Base-by-base conservation (phyloP, 2,113 vertebrate species). In the Patagioenas fasciata region DNA sequence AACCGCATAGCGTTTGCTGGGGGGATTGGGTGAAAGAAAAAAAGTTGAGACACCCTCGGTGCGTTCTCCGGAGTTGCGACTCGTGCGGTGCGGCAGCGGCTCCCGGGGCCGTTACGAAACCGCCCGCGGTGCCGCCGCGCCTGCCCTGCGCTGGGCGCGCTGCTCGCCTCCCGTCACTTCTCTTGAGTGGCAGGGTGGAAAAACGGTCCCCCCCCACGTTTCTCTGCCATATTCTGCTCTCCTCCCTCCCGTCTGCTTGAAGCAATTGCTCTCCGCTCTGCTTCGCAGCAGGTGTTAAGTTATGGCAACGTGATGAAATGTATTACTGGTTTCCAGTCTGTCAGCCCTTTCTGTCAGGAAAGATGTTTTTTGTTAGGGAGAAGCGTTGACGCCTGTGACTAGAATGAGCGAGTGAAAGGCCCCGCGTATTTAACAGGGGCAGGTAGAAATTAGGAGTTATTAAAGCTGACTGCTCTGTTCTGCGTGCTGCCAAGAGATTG, bases 241-340 rank as follows among this genome's bases (percentile, higher is more conserved):
- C 34, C 29, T 66, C 31, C 70, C 15, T 89, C 8, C 42, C 61
- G 84, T 28, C 72, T 89, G 80, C 86, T 66, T 14, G 67, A 20
- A 87, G 80, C 53, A 19, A 8, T 60, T 8, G 80, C 44, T 94
- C 53, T 44, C 51, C 57, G 34, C 79, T 74, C 57, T n/a, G 71
- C 80, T 72, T 93, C 74, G n/a, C 79, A 74, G 89, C 81, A 94
- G 85, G 83, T 93, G 91, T 74, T 57, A 62, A 69, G 67, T 61
- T 75, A 12, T 58, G 85, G 85, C 78, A 88, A 12, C 42, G 40
- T 11, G 95, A 42, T 67, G 73, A 48, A 40, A 44, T 47, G 23
- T 20, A 2, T 80, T 50, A 0, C 47, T 40, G 50, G 34, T 47
- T 31, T 44, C 21, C 56, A 26, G 44, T 25, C 79, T 74, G 83